These are phyloP conservation scores for Nipponacmea schrenckii DNA, from an alignment of 2,888 invertebrate species.

Conservation along the genomic window DNA sequence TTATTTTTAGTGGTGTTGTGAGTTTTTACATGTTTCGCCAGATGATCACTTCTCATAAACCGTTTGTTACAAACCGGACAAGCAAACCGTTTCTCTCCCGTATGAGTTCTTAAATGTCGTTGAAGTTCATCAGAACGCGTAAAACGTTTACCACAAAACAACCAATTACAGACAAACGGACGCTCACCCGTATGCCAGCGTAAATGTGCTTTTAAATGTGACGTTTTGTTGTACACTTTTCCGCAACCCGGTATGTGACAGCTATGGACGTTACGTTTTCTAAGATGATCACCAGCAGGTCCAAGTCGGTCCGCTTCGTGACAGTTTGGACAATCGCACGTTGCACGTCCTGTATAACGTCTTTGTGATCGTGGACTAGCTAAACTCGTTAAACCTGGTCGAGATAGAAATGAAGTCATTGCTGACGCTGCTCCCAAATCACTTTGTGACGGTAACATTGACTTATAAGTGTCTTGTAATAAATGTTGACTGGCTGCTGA, in stretches of 20 bases:
- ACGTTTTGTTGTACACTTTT: conserved; percentile 88
- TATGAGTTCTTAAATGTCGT: conserved; percentile 93
- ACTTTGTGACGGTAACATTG: conserved; percentile 79
- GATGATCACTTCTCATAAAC: conserved; percentile 92
- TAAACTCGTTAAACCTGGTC: conserved; percentile 18
- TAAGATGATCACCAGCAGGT: conserved; percentile 76
- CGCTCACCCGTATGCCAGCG: conserved; percentile 98
- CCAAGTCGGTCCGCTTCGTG: conserved; percentile 92
- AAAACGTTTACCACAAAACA: conserved; percentile 96
- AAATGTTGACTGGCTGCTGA: conserved; percentile 80
- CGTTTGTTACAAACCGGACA: conserved; percentile 90
- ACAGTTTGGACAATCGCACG: conserved; percentile 98
- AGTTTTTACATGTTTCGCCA: conserved; percentile 92
- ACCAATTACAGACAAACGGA: conserved; percentile 97
- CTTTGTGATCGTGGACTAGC: conserved; percentile 11
- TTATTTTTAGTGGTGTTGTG: conserved; percentile 71
- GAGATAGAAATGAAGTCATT: conserved; percentile 18
- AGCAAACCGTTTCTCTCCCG: conserved; percentile 88
- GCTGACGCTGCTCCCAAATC: conserved; percentile 23
- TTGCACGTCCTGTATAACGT: conserved; percentile 11
- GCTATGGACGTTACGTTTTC: conserved; percentile 65
- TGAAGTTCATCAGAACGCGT: conserved; percentile 96
- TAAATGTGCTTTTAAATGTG: conserved; percentile 97
- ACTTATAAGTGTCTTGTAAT: conserved; percentile 89
- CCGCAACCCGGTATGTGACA: conserved; percentile 68